phyloP scores from a whole-genome alignment of 53 echinoderm and acorn worm genomes.

The Luidia sarsii region DNA sequence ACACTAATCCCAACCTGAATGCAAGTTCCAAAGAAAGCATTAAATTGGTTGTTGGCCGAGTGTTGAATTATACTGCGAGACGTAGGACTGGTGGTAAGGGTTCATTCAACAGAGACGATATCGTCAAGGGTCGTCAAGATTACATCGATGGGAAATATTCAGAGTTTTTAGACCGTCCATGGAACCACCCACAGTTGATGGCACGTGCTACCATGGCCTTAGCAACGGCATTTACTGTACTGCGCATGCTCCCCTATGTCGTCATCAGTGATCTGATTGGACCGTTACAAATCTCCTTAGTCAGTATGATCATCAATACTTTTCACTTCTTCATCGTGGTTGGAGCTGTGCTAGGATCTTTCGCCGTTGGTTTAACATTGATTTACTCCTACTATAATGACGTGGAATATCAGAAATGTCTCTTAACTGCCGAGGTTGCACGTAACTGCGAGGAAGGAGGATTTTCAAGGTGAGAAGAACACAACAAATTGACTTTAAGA shows the following conservation, averaged over 20 bases:
- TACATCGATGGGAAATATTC: neutral
- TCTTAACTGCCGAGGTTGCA: neutral
- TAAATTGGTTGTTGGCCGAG: neutral
- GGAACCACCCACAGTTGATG: conserved; percentile 76
- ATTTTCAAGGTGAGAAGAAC: conserved; percentile 59
- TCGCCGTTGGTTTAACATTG: conserved; percentile 77
- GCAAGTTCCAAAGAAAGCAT: conserved; percentile 9
- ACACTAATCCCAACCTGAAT: neutral
- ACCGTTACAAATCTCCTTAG: conserved; percentile 84
- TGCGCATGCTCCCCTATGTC: conserved; percentile 71
- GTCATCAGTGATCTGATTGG: conserved; percentile 88
- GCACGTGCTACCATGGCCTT: conserved; percentile 70
- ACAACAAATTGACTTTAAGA: too few species aligned
- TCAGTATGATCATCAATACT: conserved; percentile 76
- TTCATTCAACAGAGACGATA: neutral
- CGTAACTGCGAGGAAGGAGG: conserved; percentile 15
- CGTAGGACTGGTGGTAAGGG: conserved; percentile 29
- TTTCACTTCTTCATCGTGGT: conserved; percentile 80
- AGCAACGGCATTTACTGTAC: conserved; percentile 68
- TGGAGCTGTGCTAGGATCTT: conserved; percentile 68
- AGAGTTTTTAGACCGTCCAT: conserved; percentile 31
- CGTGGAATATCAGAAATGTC: neutral
- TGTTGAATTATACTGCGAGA: conserved; percentile 33
- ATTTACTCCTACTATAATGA: conserved; percentile 62
- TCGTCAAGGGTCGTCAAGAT: neutral